Conservation (phyloP, 2,113 vertebrate species). For the Myiozetetes cayanensis region DNA sequence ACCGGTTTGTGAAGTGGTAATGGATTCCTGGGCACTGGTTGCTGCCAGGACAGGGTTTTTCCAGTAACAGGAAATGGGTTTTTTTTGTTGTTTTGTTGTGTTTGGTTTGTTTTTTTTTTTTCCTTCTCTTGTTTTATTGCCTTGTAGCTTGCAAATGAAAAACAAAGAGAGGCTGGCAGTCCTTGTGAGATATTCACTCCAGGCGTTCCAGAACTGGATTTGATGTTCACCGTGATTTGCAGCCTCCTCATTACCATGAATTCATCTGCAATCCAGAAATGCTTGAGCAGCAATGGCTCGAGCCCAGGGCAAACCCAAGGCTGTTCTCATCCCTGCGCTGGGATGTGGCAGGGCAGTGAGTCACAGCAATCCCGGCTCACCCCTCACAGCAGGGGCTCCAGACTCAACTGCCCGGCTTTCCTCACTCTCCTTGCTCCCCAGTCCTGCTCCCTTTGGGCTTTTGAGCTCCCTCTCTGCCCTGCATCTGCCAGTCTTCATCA, state of each 20-base stretch:
- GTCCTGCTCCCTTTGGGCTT: background rate
- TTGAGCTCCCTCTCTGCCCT: background rate
- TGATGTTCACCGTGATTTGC: slow-evolving; percentile 52
- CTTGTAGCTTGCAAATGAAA: slow-evolving; percentile 50
- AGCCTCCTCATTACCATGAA: slow-evolving; percentile 57
- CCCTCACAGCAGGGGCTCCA: background rate
- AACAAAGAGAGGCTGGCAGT: slow-evolving; percentile 44
- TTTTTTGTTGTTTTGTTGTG: background rate
- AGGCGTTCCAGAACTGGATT: slow-evolving; percentile 38
- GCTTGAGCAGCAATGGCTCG: slow-evolving; percentile 54
- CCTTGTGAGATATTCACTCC: slow-evolving; percentile 36
- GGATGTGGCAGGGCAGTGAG: slow-evolving; percentile 40
- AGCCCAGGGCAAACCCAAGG: slow-evolving; percentile 54
- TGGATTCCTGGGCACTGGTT: background rate
- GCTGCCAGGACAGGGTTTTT: background rate
- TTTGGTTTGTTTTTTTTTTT: background rate
- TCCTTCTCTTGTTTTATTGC: background rate
- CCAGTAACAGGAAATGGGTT: background rate
- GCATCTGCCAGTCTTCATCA: background rate
- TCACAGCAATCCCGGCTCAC: background rate
- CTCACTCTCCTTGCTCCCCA: background rate
- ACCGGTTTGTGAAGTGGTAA: background rate
- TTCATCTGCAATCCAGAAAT: slow-evolving; percentile 70
- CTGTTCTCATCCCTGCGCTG: slow-evolving; percentile 22
- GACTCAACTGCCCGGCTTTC: background rate